Evolutionary conservation across 2,888 invertebrate species (phyloP).

Genomic region (Craniophora ligustri): DNA sequence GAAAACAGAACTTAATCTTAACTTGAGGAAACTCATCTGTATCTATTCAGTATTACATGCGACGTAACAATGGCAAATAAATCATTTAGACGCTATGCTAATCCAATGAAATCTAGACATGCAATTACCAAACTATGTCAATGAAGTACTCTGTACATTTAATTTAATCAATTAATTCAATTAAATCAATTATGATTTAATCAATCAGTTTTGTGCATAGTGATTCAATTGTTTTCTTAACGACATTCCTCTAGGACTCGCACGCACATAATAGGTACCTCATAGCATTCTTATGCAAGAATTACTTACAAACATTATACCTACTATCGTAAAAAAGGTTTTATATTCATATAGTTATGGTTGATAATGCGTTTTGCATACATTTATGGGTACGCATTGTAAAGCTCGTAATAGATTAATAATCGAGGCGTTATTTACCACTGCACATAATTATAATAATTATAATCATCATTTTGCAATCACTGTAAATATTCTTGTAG

Average conservation of each 20-base stretch:
- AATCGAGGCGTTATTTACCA: slow-evolving; percentile 25
- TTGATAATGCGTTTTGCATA: slow-evolving; percentile 8
- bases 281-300: too few species aligned
- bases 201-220: slow-evolving; percentile 46
- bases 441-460: too few species aligned
- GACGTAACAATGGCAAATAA: slow-evolving; percentile 8
- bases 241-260: slow-evolving; percentile 51
- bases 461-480: too few species aligned
- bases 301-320: too few species aligned
- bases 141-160: slow-evolving; percentile 33
- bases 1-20: neutral
- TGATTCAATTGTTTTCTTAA: slow-evolving; percentile 53
- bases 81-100: neutral
- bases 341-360: slow-evolving; percentile 2
- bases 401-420: slow-evolving; percentile 33
- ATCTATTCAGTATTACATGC: neutral
- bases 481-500: too few species aligned
- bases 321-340: slow-evolving; percentile 6
- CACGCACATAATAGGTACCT: slow-evolving; percentile 22
- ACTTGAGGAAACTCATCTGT: neutral
- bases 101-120: slow-evolving; percentile 10
- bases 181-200: slow-evolving; percentile 36
- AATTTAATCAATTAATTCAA: slow-evolving; percentile 44
- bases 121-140: slow-evolving; percentile 35
- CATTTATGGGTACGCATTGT: slow-evolving; percentile 23